Evolutionary conservation across 2,888 invertebrate genomes (phyloP), one percentile per base, ranked within the genome.

Genomic region (Cantharis nigra): DNA sequence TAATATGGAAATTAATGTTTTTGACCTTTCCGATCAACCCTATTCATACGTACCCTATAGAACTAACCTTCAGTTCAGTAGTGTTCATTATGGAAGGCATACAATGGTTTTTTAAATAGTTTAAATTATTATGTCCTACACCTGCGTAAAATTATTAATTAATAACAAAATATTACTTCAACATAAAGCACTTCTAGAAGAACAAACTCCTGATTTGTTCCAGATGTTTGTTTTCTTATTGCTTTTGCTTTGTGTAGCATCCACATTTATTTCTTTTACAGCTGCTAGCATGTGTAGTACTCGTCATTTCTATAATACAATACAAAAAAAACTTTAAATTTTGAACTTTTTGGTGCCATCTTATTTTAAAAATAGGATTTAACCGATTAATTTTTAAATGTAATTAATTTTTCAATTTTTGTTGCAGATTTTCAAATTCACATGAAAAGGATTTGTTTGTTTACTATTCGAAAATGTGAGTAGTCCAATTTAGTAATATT

Each of bases 1-100:
- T 49, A 75, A 71, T 73, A 78, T 70, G 73, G 70, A 76, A 78
- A 78, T 78, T 78, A 78, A 78, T 76, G 78, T 73, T 73, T 78
- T 62, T 63, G 76, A 78, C 78, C 78, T 78, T 78, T 77, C 30
- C 70, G 65, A 69, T 70, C 63, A 64, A 69, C 70, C 73, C 65
- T 78, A 67, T 65, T 64, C 14, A 63, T 23, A 13, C 9, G 62
- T 71, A 70, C 78, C 72, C 78, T 63, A 69, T 65, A 70, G 62
- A 72, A 71, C 30, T 75, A 71, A 78, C 75, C 76, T 75, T 78
- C 75, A 70, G 23, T 67, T 67, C 26, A 26, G 13, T 67, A 3
- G 20, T 13, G n/a, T 67, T 67, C 9, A 49, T 49, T 49, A 2
- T 49, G n/a, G n/a, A 23, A 67, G 10, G 13, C 11, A n/a, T 14